phyloP scores from a whole-genome alignment of 2,797 vertebrate genomes.

The Propithecus perrieri region DNA sequence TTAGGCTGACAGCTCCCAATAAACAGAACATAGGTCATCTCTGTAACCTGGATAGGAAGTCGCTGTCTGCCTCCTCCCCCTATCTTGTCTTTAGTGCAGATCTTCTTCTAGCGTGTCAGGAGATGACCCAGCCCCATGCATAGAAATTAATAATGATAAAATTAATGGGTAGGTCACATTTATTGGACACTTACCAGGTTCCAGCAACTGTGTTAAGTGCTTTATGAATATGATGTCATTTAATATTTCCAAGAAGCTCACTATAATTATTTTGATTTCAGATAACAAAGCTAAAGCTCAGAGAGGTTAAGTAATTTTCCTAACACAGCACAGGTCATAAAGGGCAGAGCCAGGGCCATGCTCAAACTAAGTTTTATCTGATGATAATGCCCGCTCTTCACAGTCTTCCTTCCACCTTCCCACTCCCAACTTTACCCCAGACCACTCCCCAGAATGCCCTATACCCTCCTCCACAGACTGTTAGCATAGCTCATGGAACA shows the following conservation, averaged over 20 bases:
- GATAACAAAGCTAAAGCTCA: background rate
- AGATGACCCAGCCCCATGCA: background rate
- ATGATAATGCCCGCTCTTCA: no score
- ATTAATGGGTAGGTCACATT: background rate
- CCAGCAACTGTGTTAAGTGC: background rate
- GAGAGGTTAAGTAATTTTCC: background rate
- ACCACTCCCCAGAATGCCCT: background rate
- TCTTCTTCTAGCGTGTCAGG: background rate
- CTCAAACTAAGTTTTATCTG: background rate
- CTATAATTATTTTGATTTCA: conserved; percentile 1
- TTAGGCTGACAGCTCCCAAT: conserved; percentile 54
- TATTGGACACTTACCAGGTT: background rate
- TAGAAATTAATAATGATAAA: conserved; percentile 14
- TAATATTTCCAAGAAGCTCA: background rate
- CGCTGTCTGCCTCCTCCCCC: background rate
- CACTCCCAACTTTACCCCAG: rapidly evolving
- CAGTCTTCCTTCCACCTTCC: rapidly evolving
- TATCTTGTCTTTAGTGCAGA: background rate
- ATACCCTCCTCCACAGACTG: background rate
- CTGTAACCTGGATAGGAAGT: conserved; percentile 37
- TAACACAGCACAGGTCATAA: background rate
- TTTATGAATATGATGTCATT: conserved; percentile 25
- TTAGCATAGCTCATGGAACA: background rate
- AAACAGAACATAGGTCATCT: conserved; percentile 44
- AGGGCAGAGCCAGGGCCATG: background rate